These are phyloP conservation scores for Andrena dorsata DNA, from an alignment of 2,888 invertebrate genomes.

Conservation along the genomic window DNA sequence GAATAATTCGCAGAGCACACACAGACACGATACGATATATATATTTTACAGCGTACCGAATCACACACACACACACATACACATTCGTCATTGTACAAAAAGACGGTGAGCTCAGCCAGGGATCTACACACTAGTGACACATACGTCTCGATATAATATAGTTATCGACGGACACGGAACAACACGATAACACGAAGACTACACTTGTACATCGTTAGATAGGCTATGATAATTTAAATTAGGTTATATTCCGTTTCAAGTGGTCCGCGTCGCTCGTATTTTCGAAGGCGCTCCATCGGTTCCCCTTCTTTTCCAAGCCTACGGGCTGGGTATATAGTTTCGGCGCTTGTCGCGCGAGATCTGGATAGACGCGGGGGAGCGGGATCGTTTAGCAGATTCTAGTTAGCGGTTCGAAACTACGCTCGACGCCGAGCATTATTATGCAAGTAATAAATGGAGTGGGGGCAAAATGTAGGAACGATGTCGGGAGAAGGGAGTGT, in stretches of 20 bases:
- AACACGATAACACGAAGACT: constrained; percentile 26
- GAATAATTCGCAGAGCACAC: constrained; percentile 60
- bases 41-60: constrained; percentile 76
- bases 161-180: constrained; percentile 31
- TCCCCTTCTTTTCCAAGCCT: constrained; percentile 3
- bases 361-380: not conserved
- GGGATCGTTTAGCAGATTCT: constrained; percentile 40
- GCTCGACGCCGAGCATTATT: constrained; percentile 64
- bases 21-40: constrained; percentile 69
- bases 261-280: constrained; percentile 79
- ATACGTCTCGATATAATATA: constrained; percentile 34
- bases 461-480: constrained; percentile 34
- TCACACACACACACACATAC: constrained; percentile 47
- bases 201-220: constrained; percentile 78
- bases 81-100: constrained; percentile 65
- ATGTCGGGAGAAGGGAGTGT: constrained; percentile 43
- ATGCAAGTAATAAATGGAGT: constrained; percentile 50
- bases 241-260: constrained; percentile 79
- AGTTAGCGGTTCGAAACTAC: constrained; percentile 53
- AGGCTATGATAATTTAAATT: constrained; percentile 84
- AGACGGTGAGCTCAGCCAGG: constrained; percentile 39
- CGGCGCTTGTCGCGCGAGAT: not conserved
- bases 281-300: constrained; percentile 36
- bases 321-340: not conserved
- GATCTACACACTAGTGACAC: constrained; percentile 37